Evolutionary conservation across 2,888 invertebrate genomes (phyloP).

Genomic region (Steinernema scapterisci): DNA sequence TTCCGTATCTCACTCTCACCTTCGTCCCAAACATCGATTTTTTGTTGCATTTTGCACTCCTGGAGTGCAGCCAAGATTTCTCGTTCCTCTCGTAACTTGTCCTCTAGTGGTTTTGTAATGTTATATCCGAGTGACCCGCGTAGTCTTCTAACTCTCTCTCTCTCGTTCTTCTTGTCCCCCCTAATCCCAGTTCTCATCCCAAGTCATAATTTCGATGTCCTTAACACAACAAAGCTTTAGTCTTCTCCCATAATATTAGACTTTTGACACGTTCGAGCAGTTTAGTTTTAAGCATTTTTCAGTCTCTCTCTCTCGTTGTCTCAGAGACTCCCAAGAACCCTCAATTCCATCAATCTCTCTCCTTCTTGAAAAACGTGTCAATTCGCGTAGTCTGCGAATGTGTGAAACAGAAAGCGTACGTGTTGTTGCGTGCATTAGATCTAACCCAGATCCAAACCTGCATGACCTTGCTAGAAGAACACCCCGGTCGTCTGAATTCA

Average conservation of each 20-base stretch:
- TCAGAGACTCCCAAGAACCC: neutral
- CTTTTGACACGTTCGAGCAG: neutral
- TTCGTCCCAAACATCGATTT: constrained; percentile 14
- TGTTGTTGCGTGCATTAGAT: constrained; percentile 33
- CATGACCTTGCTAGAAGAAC: neutral
- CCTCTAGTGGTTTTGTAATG: too few relatives aligned
- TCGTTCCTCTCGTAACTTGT: constrained; percentile 1
- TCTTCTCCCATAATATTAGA: neutral
- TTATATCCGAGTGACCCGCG: constrained; percentile 17
- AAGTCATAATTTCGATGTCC: neutral
- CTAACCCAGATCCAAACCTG: neutral
- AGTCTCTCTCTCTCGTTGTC: neutral
- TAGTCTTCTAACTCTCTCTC: neutral
- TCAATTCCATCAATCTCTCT: neutral
- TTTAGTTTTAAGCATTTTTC: neutral
- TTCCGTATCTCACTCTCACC: constrained; percentile 30
- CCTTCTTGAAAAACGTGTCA: neutral
- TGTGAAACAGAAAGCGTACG: constrained; percentile 25
- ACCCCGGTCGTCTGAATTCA: too few relatives aligned
- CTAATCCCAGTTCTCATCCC: neutral
- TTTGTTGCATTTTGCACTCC: too few relatives aligned
- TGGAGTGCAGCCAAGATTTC: too few relatives aligned
- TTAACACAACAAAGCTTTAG: constrained; percentile 6
- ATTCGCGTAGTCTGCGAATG: constrained; percentile 12
- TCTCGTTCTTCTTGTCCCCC: neutral